A percentile compares a stretch with the other conserved stretches of the same genome.
Conservation (phyloP, 1,140 invertebrate species). For the Plutomurus gul region DNA sequence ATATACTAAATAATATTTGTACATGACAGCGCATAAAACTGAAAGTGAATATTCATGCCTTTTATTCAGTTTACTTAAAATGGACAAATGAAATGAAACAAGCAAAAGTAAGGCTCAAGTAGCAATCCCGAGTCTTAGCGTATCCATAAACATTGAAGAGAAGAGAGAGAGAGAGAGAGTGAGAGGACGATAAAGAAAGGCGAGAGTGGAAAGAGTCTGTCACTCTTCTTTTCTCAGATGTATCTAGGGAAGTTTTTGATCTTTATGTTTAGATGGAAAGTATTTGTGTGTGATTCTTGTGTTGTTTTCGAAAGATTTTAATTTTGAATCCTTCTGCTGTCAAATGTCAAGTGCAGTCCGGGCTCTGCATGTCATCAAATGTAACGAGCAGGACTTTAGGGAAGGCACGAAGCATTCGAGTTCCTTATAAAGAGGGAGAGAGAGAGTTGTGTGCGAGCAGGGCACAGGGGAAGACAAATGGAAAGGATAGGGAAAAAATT, state of each 20-base stretch:
- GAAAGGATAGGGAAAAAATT: neutral
- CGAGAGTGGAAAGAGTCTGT: too few species aligned
- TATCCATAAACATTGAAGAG: too few species aligned
- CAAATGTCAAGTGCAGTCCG: slow-evolving; percentile 41
- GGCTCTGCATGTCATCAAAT: slow-evolving; percentile 17
- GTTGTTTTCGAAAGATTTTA: slow-evolving; percentile 18
- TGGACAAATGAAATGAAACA: too few species aligned
- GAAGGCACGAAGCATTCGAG: neutral
- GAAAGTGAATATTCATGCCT: too few species aligned
- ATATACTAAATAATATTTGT: too few species aligned
- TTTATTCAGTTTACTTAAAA: too few species aligned
- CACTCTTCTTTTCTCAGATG: neutral
- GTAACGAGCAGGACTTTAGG: neutral
- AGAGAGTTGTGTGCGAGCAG: too few species aligned
- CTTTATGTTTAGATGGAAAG: neutral
- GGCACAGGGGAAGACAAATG: neutral
- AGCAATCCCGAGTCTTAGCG: too few species aligned
- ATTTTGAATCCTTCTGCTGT: slow-evolving; percentile 34
- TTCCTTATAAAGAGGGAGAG: neutral
- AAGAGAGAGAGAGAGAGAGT: too few species aligned
- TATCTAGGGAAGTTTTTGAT: neutral
- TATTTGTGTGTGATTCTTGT: slow-evolving; percentile 3
- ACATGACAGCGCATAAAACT: too few species aligned
- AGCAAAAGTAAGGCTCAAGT: too few species aligned
- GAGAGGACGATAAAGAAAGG: too few species aligned